Conservation (phyloP, 2,113 vertebrate genomes). For the Elaphurus davidianus region DNA sequence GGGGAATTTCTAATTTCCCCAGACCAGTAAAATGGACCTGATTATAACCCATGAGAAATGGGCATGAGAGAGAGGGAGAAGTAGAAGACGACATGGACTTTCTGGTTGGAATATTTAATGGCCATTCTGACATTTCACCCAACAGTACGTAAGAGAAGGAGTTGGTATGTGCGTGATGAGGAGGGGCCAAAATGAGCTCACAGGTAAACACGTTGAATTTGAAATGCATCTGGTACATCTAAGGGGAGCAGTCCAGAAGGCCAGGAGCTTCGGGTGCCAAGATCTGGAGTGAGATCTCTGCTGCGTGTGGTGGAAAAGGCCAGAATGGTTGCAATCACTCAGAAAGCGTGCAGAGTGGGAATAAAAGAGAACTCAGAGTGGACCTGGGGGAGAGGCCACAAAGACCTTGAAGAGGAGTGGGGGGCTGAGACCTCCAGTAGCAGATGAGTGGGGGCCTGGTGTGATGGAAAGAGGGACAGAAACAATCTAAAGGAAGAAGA, state of each 20-base stretch:
- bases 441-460: background rate
- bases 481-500: background rate
- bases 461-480: background rate
- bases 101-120: background rate
- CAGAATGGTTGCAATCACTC: background rate
- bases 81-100: background rate
- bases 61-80: background rate
- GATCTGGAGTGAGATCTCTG: background rate
- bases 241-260: background rate
- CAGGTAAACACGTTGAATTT: background rate
- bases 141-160: background rate
- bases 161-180: background rate
- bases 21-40: background rate
- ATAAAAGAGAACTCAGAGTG: too few species aligned
- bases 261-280: rapidly evolving
- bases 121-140: background rate
- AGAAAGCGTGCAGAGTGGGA: background rate
- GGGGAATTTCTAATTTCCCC: background rate
- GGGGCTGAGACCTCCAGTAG: background rate
- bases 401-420: background rate
- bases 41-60: background rate
- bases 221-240: background rate
- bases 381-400: background rate
- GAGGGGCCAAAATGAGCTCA: background rate
- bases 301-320: background rate